A percentile compares a stretch with the other conserved stretches of the same genome.
phyloP scores from a whole-genome alignment of 1,140 invertebrate genomes.

The Potamilus streckersoni region DNA sequence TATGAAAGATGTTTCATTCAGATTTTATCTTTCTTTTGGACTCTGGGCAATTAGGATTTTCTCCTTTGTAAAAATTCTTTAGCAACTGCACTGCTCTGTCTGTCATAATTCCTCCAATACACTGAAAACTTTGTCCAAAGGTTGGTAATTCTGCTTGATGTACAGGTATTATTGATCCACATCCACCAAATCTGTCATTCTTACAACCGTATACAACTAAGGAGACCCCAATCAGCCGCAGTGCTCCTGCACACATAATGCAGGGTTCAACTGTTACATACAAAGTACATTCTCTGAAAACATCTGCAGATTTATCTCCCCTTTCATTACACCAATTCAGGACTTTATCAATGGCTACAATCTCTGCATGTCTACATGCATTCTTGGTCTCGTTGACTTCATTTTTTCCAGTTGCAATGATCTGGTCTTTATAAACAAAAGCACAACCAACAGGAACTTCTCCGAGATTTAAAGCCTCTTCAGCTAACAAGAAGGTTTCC shows the following conservation, averaged over 20 bases:
- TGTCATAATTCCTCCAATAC: constrained; percentile 74
- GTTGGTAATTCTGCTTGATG: constrained; percentile 50
- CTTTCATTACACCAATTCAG: constrained; percentile 73
- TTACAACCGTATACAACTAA: constrained; percentile 91
- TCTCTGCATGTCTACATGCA: constrained; percentile 94
- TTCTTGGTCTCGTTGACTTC: constrained; percentile 87
- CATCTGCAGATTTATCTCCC: constrained; percentile 70
- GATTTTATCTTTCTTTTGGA: constrained; percentile 65
- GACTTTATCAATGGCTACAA: constrained; percentile 91
- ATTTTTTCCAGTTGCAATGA: constrained; percentile 67
- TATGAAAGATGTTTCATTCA: neutral
- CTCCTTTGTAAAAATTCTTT: constrained; percentile 94
- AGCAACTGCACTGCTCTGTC: constrained; percentile 87
- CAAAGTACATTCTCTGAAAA: constrained; percentile 81
- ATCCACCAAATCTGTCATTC: constrained; percentile 97
- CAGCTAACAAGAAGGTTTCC: constrained; percentile 74
- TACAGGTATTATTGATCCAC: constrained; percentile 88
- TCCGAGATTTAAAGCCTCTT: constrained; percentile 80
- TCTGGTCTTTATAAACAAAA: constrained; percentile 78
- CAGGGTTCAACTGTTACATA: constrained; percentile 98
- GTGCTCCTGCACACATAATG: constrained; percentile 96
- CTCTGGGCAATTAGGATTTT: constrained; percentile 90
- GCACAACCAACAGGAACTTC: constrained; percentile 99
- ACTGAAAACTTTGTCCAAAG: constrained; percentile 51
- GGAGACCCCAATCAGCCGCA: constrained; percentile 80